phyloP scores from a whole-genome alignment of 2,113 vertebrate species.

The Lutjanus erythropterus region DNA sequence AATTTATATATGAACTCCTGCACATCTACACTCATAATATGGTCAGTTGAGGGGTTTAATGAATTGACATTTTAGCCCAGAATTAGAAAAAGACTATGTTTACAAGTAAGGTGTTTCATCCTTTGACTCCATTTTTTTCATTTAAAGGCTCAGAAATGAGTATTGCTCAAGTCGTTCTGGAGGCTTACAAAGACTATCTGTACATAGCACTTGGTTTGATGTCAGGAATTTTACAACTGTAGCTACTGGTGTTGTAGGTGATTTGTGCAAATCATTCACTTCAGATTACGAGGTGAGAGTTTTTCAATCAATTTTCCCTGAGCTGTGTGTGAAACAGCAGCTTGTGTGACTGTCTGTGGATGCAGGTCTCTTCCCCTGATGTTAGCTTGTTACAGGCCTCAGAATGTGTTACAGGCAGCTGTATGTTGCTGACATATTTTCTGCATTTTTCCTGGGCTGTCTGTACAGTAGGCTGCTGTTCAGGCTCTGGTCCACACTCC shows the following conservation, averaged over 20 bases:
- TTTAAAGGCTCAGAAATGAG: no score
- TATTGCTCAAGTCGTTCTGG: background rate
- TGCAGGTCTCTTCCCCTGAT: background rate
- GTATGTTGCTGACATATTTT: background rate
- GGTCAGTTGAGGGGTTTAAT: background rate
- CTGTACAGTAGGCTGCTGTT: background rate
- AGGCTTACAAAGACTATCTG: background rate
- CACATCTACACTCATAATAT: background rate
- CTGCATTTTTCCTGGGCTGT: background rate
- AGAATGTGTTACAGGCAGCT: background rate
- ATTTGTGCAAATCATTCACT: background rate
- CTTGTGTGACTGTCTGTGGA: background rate
- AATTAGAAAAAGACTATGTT: background rate
- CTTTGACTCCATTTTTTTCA: no score
- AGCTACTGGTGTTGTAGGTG: background rate
- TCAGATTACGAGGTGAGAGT: no score
- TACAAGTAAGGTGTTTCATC: background rate
- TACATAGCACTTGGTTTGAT: background rate
- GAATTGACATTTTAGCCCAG: background rate
- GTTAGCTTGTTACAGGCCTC: background rate
- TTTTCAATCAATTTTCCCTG: background rate
- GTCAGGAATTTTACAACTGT: background rate
- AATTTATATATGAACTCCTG: background rate
- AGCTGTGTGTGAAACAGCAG: slow-evolving; percentile 1
- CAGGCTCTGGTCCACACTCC: background rate